A percentile compares a stretch with the other conserved stretches of the same genome.
These are phyloP conservation scores for Scartelaos histophorus DNA, from an alignment of 2,113 vertebrate genomes.

Conservation along the genomic window DNA sequence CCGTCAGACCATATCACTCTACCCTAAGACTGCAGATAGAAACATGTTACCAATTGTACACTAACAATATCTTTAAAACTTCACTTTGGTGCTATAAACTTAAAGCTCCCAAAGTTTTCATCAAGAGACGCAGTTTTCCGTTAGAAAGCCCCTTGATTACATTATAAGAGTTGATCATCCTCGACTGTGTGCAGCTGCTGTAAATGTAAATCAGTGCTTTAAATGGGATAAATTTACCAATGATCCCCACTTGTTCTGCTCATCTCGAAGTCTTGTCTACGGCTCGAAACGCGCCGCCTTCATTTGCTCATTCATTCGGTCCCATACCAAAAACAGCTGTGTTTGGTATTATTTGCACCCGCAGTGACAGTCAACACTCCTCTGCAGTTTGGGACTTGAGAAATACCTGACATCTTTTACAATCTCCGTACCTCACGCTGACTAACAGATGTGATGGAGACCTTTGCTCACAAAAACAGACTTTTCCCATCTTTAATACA, in stretches of 20 bases:
- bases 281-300: constrained; percentile 12
- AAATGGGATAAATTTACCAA: constrained; percentile 3
- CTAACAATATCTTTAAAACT: no score
- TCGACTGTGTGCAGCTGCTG: background rate
- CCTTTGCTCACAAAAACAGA: constrained; percentile 2
- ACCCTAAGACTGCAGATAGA: no score
- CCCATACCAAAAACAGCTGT: constrained; percentile 36
- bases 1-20: no score
- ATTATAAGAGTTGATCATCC: background rate
- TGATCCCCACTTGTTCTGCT: constrained; percentile 3
- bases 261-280: background rate
- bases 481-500: background rate
- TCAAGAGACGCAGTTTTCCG: background rate
- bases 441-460: constrained; percentile 20
- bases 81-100: no score
- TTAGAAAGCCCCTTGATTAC: background rate
- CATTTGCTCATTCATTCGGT: constrained; percentile 37
- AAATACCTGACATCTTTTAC: background rate
- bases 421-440: background rate
- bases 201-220: background rate
- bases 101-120: background rate
- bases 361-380: constrained; percentile 12
- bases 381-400: background rate
- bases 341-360: constrained; percentile 14
- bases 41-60: no score